Conservation (phyloP, 2,888 invertebrate genomes). For the Xanthia icteritia region DNA sequence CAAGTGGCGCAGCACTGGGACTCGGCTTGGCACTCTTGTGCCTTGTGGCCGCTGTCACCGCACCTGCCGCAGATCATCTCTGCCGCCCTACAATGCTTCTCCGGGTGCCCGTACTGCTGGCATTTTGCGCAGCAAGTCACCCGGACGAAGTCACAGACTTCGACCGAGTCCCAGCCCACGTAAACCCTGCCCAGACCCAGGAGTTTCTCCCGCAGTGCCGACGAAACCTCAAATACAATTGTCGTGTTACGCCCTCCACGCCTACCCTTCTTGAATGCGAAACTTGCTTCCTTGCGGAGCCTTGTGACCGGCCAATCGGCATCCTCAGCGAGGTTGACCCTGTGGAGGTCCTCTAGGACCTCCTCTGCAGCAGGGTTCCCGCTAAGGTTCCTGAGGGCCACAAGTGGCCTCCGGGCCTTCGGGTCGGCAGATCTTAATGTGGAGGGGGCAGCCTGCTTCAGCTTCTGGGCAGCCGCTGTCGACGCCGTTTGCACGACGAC, state of each 20-base stretch:
- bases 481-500: conserved; percentile 23
- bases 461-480: background rate
- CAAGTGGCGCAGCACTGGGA: too few species aligned
- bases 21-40: too few species aligned
- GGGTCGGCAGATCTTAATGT: rapidly evolving
- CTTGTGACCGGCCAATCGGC: background rate
- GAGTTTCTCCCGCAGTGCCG: conserved; percentile 7
- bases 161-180: conserved; percentile 52
- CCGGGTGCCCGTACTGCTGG: conserved; percentile 70
- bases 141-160: conserved; percentile 35
- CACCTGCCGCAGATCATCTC: too few species aligned
- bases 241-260: conserved; percentile 16
- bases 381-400: background rate
- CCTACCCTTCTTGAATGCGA: conserved; percentile 10
- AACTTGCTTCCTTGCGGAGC: background rate
- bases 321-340: conserved; percentile 27
- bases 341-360: background rate
- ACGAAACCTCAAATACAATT: background rate
- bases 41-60: too few species aligned
- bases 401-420: background rate
- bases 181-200: conserved; percentile 23
- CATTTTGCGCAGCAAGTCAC: conserved; percentile 67
- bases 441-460: rapidly evolving
- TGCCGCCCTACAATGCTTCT: too few species aligned
- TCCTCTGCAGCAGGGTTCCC: rapidly evolving